These are phyloP conservation scores for Cataglyphis albicans DNA, from an alignment of 2,888 invertebrate genomes.

Conservation along the genomic window DNA sequence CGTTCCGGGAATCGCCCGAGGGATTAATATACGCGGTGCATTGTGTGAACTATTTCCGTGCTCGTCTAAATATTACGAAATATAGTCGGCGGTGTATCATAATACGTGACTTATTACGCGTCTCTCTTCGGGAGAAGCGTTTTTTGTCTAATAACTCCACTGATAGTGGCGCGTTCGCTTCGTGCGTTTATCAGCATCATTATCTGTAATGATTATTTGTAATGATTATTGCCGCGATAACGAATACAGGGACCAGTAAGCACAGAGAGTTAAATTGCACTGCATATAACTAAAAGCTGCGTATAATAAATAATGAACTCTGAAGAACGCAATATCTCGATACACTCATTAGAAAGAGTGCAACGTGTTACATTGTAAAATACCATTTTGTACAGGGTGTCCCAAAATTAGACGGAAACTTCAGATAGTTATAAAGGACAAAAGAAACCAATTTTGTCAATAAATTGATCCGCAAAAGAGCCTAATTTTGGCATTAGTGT, in stretches of 20 bases:
- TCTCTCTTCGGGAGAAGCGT: not conserved
- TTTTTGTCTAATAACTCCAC: not conserved
- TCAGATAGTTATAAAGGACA: too few species aligned
- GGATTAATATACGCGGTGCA: conserved; percentile 26
- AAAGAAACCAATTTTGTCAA: too few species aligned
- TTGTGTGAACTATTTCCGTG: conserved; percentile 21
- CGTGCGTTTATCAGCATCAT: not conserved
- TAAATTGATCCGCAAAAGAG: too few species aligned
- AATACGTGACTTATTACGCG: not conserved
- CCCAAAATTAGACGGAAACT: too few species aligned
- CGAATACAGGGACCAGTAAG: not conserved
- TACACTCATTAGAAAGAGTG: conserved; percentile 4
- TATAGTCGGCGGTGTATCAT: not conserved
- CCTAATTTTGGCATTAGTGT: too few species aligned
- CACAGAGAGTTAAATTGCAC: not conserved
- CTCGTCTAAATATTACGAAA: conserved; percentile 10
- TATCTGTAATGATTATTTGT: not conserved
- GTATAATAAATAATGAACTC: conserved; percentile 25
- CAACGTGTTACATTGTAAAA: not conserved
- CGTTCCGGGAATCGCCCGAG: conserved; percentile 21
- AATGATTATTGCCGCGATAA: not conserved
- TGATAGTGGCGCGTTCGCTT: not conserved
- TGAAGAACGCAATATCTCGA: not conserved
- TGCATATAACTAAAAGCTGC: not conserved
- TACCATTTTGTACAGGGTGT: not conserved